These are phyloP conservation scores for Ailurus styani DNA, from an alignment of 2,113 vertebrate species.

Conservation along the genomic window DNA sequence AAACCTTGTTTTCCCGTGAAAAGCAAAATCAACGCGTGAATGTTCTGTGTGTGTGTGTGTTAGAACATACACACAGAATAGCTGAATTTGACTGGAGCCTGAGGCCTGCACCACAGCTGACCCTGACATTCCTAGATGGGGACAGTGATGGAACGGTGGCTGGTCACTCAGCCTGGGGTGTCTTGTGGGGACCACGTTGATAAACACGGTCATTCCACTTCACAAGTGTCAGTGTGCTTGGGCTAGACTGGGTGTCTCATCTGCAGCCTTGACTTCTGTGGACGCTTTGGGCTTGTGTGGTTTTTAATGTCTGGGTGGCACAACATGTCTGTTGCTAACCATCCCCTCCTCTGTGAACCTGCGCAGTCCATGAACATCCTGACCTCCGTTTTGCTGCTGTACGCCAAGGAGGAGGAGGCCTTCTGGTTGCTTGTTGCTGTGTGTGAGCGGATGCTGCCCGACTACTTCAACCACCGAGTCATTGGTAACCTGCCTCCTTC, in stretches of 20 bases:
- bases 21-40: neutral
- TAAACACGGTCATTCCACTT: neutral
- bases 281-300: neutral
- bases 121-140: neutral
- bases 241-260: neutral
- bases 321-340: neutral
- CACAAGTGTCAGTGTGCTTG: neutral
- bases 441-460: constrained; percentile 96
- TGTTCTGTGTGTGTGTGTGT: neutral
- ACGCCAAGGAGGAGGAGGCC: constrained; percentile 95
- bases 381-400: constrained; percentile 94
- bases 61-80: neutral
- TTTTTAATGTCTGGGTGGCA: neutral
- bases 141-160: neutral
- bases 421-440: constrained; percentile 97
- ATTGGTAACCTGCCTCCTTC: constrained; percentile 84
- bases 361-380: constrained; percentile 98
- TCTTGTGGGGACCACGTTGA: neutral
- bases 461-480: constrained; percentile 97
- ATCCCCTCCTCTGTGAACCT: constrained; percentile 16
- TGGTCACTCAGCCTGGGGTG: rapidly evolving
- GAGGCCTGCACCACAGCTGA: neutral
- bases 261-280: neutral
- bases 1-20: neutral
- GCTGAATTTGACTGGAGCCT: neutral